Base-by-base conservation (phyloP, 2,797 vertebrate genomes). In the Sebastes diaconus region DNA sequence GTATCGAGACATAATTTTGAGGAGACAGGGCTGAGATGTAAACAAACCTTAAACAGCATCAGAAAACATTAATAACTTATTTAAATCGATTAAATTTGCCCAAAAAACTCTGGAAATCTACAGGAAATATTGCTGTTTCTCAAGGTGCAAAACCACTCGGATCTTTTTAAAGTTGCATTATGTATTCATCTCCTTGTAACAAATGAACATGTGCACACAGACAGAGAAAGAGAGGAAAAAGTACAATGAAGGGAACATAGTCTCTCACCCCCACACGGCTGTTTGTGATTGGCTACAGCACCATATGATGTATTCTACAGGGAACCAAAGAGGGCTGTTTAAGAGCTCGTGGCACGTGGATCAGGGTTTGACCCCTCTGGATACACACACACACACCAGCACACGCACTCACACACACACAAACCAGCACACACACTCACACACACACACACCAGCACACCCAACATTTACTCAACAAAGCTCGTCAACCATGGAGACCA, bases 401-500 rank as follows among this genome's bases (percentile, higher is more conserved):
- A 34, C 32, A 34, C 32, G 1, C 32, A 34, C 32, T 11, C 32
- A 34, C 30, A 76, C 69, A 68, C 69, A 68, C 78, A 42, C 58
- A 65, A 27, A 57, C 27, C 58, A 73, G 67, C 27, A 46, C 34
- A 30, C 72, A 70, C 83, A 42, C 75, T 32, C 8, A 32, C 32
- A 77, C 77, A 39, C 58, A 46, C 34, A 30, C 67, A 73, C 84
- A 42, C 75, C 81, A 59, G 61, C 54, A 65, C 74, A 30, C 79
- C 57, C 76, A 85, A 90, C 90, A 93, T 96, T 95, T 94, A 93
- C 92, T 94, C 93, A 92, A 93, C 93, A 94, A 85, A 90, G 89
- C 87, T 88, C 54, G 60, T 93, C 92, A 87, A 85, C 94, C 93
- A 95, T 94, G 92, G 93, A 85, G 89, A 95, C 93, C 81, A 81